A percentile compares a stretch with the other conserved stretches of the same genome.
These are phyloP conservation scores for Acrobasis consociella DNA, from an alignment of 2,888 invertebrate species.

Conservation along the genomic window DNA sequence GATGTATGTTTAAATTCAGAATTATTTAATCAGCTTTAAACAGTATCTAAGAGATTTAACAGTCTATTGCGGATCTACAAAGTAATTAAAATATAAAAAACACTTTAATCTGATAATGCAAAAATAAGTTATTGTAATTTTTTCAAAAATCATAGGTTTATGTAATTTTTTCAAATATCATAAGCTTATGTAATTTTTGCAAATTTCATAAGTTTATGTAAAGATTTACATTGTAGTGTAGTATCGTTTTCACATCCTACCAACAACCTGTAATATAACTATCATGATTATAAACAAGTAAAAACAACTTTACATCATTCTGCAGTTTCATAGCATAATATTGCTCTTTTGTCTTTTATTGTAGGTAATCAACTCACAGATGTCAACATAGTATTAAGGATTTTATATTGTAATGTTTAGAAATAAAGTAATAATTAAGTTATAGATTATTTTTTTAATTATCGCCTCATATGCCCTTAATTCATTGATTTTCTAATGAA, in stretches of 20 bases:
- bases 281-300: neutral
- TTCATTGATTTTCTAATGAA: neutral
- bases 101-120: too few relatives aligned
- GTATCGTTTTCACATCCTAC: too few relatives aligned
- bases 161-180: too few relatives aligned
- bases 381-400: conserved; percentile 45
- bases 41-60: neutral
- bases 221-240: too few relatives aligned
- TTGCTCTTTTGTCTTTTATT: neutral
- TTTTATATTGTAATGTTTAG: conserved; percentile 60
- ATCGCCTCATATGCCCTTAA: conserved; percentile 5
- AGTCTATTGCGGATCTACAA: neutral
- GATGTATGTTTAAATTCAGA: neutral
- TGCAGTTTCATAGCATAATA: conserved; percentile 1
- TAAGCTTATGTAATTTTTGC: too few relatives aligned
- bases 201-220: too few relatives aligned
- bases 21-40: neutral
- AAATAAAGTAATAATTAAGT: conserved; percentile 43
- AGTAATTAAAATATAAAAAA: too few relatives aligned
- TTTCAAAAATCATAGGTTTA: too few relatives aligned
- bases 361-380: conserved; percentile 9
- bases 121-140: too few relatives aligned
- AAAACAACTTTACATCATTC: neutral
- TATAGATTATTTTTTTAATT: conserved; percentile 8
- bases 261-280: too few relatives aligned